Conservation (phyloP, 2,888 invertebrate species). For the Drosophila paramelanica region DNA sequence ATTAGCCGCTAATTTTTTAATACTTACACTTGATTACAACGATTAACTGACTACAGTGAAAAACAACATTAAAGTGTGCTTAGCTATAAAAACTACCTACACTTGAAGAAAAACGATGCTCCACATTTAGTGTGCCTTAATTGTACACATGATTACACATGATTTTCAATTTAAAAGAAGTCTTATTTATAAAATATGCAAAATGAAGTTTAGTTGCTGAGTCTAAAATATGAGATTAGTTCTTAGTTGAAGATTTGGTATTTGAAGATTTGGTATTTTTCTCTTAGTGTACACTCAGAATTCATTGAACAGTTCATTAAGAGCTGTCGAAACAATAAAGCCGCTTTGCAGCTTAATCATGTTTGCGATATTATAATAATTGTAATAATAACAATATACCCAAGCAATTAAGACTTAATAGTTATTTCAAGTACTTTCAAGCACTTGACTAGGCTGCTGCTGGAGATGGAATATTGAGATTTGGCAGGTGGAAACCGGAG, state of each 20-base stretch:
- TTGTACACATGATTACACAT: too few relatives aligned
- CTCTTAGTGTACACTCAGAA: neutral
- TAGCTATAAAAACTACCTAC: too few relatives aligned
- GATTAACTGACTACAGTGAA: neutral
- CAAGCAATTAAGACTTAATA: conserved; percentile 9
- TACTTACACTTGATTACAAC: conserved; percentile 2
- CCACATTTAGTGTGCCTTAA: too few relatives aligned
- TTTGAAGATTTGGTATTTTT: neutral
- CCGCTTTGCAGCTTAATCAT: conserved; percentile 4
- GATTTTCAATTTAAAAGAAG: too few relatives aligned
- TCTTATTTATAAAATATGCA: too few relatives aligned
- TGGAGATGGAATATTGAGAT: conserved; percentile 3
- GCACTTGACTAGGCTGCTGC: neutral
- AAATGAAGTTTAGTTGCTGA: too few relatives aligned
- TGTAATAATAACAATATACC: neutral
- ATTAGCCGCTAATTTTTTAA: conserved; percentile 21
- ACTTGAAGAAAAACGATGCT: too few relatives aligned
- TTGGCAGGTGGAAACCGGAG: neutral
- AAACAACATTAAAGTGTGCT: too few relatives aligned
- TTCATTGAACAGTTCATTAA: conserved; percentile 15
- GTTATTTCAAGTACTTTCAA: conserved; percentile 2
- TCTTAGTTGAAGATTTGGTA: too few relatives aligned
- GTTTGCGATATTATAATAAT: neutral
- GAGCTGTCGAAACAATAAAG: conserved; percentile 1
- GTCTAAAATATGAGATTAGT: too few relatives aligned